These are phyloP conservation scores for Xanthostigma xanthostigma DNA, from an alignment of 2,888 invertebrate species.

Conservation along the genomic window DNA sequence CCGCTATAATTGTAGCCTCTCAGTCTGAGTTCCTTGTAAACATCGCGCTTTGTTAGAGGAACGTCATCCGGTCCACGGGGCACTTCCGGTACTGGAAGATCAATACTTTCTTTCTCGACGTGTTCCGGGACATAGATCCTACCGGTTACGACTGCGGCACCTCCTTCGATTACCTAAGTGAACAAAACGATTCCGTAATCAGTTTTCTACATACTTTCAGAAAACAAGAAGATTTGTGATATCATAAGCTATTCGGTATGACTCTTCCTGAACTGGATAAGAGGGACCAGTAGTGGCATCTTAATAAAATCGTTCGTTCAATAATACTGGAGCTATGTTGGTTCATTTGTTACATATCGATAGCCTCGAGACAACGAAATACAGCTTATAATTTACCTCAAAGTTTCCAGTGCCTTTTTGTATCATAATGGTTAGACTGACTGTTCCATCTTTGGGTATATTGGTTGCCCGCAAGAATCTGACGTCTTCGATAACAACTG, in stretches of 20 bases:
- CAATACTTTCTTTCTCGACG: conserved; percentile 37
- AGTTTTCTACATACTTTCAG: not conserved
- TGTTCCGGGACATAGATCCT: conserved; percentile 42
- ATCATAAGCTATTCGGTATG: too few relatives aligned
- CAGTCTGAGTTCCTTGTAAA: conserved; percentile 54
- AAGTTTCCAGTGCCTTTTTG: conserved; percentile 28
- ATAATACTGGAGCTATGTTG: too few relatives aligned
- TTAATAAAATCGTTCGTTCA: too few relatives aligned
- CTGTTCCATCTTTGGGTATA: conserved; percentile 27
- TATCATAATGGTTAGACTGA: conserved; percentile 23
- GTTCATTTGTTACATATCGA: too few relatives aligned
- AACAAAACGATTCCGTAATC: conserved; percentile 1
- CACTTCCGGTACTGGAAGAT: conserved; percentile 28
- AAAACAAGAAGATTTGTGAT: too few relatives aligned
- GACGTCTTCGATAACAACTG: conserved; percentile 42
- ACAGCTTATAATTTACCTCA: conserved; percentile 20
- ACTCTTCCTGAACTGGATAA: too few relatives aligned
- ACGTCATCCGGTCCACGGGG: conserved; percentile 24
- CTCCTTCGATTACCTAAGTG: conserved; percentile 48
- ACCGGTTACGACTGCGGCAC: conserved; percentile 55
- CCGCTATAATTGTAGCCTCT: conserved; percentile 44
- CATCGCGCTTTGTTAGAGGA: conserved; percentile 42
- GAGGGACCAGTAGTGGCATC: too few relatives aligned
- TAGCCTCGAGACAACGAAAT: too few relatives aligned
- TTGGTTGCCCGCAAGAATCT: conserved; percentile 41